These are phyloP conservation scores for Plecturocebus donacophilus DNA, from an alignment of 2,113 vertebrate genomes.

Conservation along the genomic window DNA sequence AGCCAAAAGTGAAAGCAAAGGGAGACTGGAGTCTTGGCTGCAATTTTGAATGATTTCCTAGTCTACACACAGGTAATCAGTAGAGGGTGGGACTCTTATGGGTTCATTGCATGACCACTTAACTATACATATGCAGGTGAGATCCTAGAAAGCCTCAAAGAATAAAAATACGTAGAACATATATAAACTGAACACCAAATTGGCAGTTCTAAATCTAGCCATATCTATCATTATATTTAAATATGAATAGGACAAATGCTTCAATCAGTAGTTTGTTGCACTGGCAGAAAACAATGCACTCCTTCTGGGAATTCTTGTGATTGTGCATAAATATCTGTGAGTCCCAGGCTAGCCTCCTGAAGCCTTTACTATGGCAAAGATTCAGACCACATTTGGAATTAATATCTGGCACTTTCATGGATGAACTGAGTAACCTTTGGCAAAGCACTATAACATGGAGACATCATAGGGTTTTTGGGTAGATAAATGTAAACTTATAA, in stretches of 20 bases:
- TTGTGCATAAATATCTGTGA: neutral
- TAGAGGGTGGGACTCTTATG: neutral
- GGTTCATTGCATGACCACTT: neutral
- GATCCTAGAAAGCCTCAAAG: neutral
- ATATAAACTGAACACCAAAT: neutral
- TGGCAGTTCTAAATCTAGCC: neutral
- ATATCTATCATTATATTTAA: neutral
- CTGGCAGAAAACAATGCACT: neutral
- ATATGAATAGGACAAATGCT: neutral
- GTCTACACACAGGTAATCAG: neutral
- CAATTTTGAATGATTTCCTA: neutral
- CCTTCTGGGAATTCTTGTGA: slow-evolving; percentile 9
- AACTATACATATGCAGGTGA: neutral
- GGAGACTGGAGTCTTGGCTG: neutral
- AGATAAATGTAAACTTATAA: neutral
- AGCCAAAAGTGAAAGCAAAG: neutral
- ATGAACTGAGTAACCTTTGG: neutral
- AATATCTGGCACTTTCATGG: neutral
- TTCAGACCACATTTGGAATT: neutral
- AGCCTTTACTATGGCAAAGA: neutral
- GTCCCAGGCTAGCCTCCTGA: neutral
- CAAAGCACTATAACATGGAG: neutral
- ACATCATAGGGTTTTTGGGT: neutral
- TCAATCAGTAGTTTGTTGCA: neutral
- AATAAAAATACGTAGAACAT: neutral